Percentiles rank a stretch among this genome's conserved stretches.
phyloP scores from a whole-genome alignment of 2,888 invertebrate genomes.

The Torymus aiolomorphi region DNA sequence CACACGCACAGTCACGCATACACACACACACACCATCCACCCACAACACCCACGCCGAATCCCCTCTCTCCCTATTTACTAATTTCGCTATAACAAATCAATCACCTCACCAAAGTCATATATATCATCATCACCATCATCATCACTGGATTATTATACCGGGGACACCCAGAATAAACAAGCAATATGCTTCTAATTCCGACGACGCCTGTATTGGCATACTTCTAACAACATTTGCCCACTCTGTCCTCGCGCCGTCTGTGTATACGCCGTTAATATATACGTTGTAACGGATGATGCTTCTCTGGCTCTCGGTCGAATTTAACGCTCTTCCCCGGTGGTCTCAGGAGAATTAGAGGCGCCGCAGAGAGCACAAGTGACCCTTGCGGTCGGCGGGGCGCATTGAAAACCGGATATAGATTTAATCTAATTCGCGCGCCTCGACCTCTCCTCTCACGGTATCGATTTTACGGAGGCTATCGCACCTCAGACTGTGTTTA shows the following conservation, averaged over 20 bases:
- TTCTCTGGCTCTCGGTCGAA: conserved; percentile 24
- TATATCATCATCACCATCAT: too few species aligned
- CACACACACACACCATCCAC: too few species aligned
- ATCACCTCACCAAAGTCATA: too few species aligned
- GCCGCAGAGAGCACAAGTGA: conserved; percentile 13
- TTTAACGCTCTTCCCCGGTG: conserved; percentile 8
- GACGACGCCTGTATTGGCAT: background rate
- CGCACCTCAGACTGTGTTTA: too few species aligned
- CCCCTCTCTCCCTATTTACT: too few species aligned
- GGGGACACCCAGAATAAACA: too few species aligned
- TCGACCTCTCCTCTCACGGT: conserved; percentile 5
- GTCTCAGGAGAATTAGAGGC: conserved; percentile 18
- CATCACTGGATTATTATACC: too few species aligned
- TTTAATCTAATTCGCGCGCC: conserved; percentile 10
- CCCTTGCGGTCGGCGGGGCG: background rate
- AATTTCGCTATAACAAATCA: too few species aligned
- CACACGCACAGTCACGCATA: too few species aligned
- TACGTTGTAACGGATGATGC: conserved; percentile 41
- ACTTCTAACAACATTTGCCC: conserved; percentile 31
- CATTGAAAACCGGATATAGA: conserved; percentile 23
- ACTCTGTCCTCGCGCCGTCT: background rate
- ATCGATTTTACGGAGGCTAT: too few species aligned
- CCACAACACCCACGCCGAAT: too few species aligned
- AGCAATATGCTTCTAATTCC: too few species aligned
- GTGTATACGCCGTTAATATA: conserved; percentile 25